Evolutionary conservation across 2,113 vertebrate genomes (phyloP), one percentile per base, ranked within the genome.

Genomic region (Lampris megalopsis): DNA sequence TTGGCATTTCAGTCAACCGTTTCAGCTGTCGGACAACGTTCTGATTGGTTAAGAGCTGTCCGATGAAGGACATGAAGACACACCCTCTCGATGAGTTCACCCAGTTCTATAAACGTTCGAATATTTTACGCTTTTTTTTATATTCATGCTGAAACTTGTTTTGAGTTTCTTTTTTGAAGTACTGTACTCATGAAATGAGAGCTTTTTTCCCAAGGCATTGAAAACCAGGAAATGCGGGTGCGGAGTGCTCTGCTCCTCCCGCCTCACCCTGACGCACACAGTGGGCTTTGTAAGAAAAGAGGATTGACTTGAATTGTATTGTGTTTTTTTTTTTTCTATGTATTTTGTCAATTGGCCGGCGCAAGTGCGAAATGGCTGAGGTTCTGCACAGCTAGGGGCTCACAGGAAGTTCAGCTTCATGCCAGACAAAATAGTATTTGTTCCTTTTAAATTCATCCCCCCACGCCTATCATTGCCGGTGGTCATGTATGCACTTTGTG

Each of bases 121-220:
- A 73, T 80, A 75, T 88, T 73, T 84, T 60, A 75, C 80, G 79
- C 80, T 88, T 81, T 83, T 75, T 86, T 81, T 54, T 67, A 82
- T 84, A 59, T 82, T 90, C 75, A 87, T 88, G 85, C 86, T 88
- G 90, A 89, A 87, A 91, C 83, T 82, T 86, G 63, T 75, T 88
- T 75, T 79, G 70, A 89, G 84, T 90, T 91, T 91, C 87, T 83
- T 81, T 91, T 88, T 88, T 86, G 88, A 93, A 92, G 90, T 93
- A 93, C 93, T 94, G 93, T 94, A 92, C 92, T 94, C 92, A 92
- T 94, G 75, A 92, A 94, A 93, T 94, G 92, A 93, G 92, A 91
- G 88, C 87, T 91, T 91, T 92, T 75, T 86, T 86, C 37, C 82
- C 86, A 89, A 79, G 86, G 87, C 91, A 92, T 89, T 91, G 89